Base-by-base conservation (phyloP, 2,797 vertebrate genomes). In the Alfaro cultratus region DNA sequence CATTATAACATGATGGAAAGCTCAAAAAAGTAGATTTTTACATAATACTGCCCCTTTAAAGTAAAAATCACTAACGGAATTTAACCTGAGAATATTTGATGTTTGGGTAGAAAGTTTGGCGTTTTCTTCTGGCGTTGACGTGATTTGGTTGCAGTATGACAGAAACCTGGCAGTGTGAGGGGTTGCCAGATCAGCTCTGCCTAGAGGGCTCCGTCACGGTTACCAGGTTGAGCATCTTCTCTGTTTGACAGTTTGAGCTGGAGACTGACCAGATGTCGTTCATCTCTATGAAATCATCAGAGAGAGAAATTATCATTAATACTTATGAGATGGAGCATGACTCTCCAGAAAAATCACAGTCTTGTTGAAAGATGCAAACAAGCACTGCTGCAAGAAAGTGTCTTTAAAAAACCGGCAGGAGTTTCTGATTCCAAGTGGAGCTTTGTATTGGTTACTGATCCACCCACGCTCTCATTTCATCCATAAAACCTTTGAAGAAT, bases 191-290 rank as follows among this genome's bases (percentile, higher is more conserved):
- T 71, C 29, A 31, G 68, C 43, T 46, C 26, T n/a, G 68, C 29
- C 68, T 7, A 4, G 43, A 46, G 21, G 77, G 74, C 49, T 83
- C 60, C 0, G 72, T 79, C 47, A 91, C 82, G 16, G 92, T 88
- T 12, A 93, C 83, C 85, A 93, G 83, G 81, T 81, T 88, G 2
- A 87, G 55, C 0, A 39, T 77, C 75, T 49, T 79, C 83, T 71
- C 68, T 94, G 64, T 81, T 26, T 90, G 90, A 0, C 87, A 90
- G 21, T 73, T 89, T 5, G 83, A 26, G 5, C 92, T 93, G 81
- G 95, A 92, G 73, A 96, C 81, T 1, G 95, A 95, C 95, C 95
- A 96, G 39, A 96, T 95, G 10, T 95, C 93, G 12, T 92, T 93
- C 85, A 94, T 60, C 85, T 95, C 95, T 96, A 93, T 34, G 2